A percentile compares a stretch with the other conserved stretches of the same genome.
phyloP scores from a whole-genome alignment of 2,888 invertebrate species.

The Fragum sueziense region DNA sequence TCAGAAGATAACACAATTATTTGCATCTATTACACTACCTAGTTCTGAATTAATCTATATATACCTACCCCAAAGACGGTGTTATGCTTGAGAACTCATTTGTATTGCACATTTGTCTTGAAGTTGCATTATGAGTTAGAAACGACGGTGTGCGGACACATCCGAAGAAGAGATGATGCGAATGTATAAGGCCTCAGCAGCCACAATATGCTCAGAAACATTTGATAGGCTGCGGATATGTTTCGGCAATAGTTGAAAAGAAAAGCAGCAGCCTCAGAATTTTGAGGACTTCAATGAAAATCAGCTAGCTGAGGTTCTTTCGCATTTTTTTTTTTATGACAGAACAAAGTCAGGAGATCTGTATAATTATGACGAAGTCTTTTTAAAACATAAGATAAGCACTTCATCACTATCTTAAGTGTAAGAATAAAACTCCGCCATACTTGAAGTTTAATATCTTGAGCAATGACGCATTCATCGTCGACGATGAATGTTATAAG shows the following conservation, averaged over 20 bases:
- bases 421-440: constrained; percentile 12
- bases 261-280: constrained; percentile 18
- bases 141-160: not conserved
- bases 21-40: too few relatives aligned
- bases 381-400: not conserved
- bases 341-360: constrained; percentile 30
- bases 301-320: not conserved
- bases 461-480: not conserved
- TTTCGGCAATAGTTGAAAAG: constrained; percentile 11
- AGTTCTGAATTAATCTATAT: too few relatives aligned
- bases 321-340: constrained; percentile 25
- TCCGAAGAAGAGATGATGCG: not conserved
- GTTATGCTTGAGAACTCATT: too few relatives aligned
- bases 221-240: not conserved
- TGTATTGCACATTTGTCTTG: not conserved
- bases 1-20: too few relatives aligned
- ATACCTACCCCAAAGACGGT: too few relatives aligned
- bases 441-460: constrained; percentile 19
- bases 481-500: constrained; percentile 17
- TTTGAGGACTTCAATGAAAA: constrained; percentile 21
- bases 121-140: not conserved
- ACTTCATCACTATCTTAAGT: constrained; percentile 21
- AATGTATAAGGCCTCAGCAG: not conserved
- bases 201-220: constrained; percentile 3
- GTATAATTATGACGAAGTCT: constrained; percentile 18